Base-by-base conservation (phyloP, 1,140 invertebrate species). In the Rhagoletis zephyria region DNA sequence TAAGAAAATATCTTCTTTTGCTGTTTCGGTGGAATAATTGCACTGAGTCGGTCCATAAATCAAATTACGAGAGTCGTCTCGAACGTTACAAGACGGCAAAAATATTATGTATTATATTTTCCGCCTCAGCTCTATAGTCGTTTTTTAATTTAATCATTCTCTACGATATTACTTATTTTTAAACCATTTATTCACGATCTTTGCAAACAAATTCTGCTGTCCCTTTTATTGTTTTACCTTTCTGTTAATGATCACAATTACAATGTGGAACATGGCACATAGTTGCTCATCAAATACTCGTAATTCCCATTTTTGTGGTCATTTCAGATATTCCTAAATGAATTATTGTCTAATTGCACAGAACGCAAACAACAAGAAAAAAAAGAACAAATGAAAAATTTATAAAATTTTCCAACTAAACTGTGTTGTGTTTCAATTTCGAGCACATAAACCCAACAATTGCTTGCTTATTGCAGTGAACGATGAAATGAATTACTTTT, bases 281-380 rank as follows among this genome's bases (percentile, higher is more conserved):
- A 40, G 64, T 67, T 42, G 64, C 64, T 40, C 12, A 30, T 30
- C 30, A 30, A 30, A 7, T 56, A 10, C 51, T 56, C 5, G 30
- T 3, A 42, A 67, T 30, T 40, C 64, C 40, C 2, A 42, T 67
- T 67, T 30, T 67, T 67, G 64, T 42, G 64, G 64, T 67, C 30
- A 67, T 74, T 48, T 48, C 30, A 48, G 45, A 74, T 74, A 74
- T 74, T 67, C 45, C 42, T 45, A 74, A 74, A 48, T 74, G 67
- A 74, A 48, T 48, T 74, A 74, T 14, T 74, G 67, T 74, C 42
- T 74, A 74, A 74, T 74, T 74, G 67, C 12, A 5, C 42, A 74
- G 40, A 48, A 16, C 67, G 45, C 45, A 45, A 74, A 74, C 40
- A 16, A 70, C 12, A 70, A 70, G 4, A 14, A 70, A 45, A 48